phyloP scores from a whole-genome alignment of 2,113 vertebrate genomes.

The Scortum barcoo region DNA sequence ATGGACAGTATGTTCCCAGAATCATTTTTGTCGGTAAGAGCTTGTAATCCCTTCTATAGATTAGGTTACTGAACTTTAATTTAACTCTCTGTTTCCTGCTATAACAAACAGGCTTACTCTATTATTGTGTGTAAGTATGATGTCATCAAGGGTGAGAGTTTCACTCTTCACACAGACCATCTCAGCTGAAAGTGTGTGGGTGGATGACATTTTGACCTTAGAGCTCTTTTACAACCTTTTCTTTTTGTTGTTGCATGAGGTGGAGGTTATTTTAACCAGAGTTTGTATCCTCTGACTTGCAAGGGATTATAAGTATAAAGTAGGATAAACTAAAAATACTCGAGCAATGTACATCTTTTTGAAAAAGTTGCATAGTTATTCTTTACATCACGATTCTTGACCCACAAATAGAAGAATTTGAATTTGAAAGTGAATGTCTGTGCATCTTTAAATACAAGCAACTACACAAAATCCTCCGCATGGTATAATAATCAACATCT shows the following conservation, averaged over 20 bases:
- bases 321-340: too few species aligned
- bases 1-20: slow-evolving; percentile 96
- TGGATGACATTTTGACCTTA: not conserved
- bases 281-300: too few species aligned
- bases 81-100: not conserved
- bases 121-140: too few species aligned
- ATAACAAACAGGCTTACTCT: not conserved
- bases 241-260: too few species aligned
- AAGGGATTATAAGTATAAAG: too few species aligned
- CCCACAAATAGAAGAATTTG: too few species aligned
- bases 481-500: too few species aligned
- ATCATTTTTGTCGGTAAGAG: slow-evolving; percentile 96
- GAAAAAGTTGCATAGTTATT: too few species aligned
- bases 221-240: not conserved
- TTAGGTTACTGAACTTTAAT: not conserved
- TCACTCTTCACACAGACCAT: not conserved
- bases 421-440: too few species aligned
- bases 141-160: not conserved
- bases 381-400: too few species aligned
- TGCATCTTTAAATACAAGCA: not conserved
- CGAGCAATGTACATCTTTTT: too few species aligned
- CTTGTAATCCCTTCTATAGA: not conserved
- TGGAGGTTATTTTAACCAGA: not conserved
- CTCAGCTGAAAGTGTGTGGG: not conserved
- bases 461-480: too few species aligned